Conservation (phyloP, 1,140 invertebrate species). For the Eriosoma lanigerum region DNA sequence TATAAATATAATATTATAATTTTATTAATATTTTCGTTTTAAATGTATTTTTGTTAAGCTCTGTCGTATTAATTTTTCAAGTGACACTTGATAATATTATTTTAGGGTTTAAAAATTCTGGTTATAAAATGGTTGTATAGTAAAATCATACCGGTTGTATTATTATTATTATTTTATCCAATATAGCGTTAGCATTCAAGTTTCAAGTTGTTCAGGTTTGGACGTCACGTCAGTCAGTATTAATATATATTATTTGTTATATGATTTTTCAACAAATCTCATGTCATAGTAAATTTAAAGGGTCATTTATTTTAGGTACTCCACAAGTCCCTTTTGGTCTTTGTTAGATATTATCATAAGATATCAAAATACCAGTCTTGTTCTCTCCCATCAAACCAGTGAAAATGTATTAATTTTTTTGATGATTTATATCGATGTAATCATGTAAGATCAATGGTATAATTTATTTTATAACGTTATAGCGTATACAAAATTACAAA, state of each 20-base stretch:
- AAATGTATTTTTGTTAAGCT: not conserved
- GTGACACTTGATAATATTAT: slow-evolving; percentile 15
- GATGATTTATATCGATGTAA: not conserved
- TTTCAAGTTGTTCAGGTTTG: slow-evolving; percentile 1
- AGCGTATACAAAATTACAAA: too few species aligned
- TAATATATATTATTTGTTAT: not conserved
- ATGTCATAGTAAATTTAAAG: not conserved
- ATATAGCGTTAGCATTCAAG: not conserved
- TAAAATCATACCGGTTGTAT: not conserved
- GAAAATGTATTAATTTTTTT: not conserved
- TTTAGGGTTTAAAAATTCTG: not conserved
- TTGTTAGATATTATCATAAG: not conserved
- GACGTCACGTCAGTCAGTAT: not conserved
- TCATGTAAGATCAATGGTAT: too few species aligned
- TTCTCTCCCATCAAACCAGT: not conserved
- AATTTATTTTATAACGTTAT: too few species aligned
- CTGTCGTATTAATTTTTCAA: not conserved
- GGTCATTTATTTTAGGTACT: not conserved
- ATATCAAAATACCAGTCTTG: not conserved
- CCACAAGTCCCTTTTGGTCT: not conserved
- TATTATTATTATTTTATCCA: slow-evolving; percentile 12
- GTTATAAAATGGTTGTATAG: not conserved
- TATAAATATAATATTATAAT: too few species aligned
- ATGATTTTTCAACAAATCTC: slow-evolving; percentile 1
- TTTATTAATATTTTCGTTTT: too few species aligned